Conservation (phyloP, 2,888 invertebrate genomes). For the Argynnis bischoffii region DNA sequence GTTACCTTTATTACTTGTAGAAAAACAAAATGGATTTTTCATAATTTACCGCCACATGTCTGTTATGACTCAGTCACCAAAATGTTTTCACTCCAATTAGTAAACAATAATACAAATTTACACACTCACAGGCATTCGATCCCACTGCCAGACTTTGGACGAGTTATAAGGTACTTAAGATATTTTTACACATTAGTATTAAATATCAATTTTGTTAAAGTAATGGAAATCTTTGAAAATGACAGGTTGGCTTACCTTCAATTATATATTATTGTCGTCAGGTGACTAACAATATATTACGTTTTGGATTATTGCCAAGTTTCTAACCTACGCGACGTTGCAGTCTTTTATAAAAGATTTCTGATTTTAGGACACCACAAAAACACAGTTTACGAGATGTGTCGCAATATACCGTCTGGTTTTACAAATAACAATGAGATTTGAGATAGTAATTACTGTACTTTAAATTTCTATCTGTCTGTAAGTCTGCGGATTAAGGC, state of each 20-base stretch:
- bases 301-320: conserved; percentile 55
- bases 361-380: conserved; percentile 57
- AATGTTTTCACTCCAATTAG: too few species aligned
- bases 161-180: not conserved
- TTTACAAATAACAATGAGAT: conserved; percentile 55
- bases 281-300: conserved; percentile 20
- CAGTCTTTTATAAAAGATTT: conserved; percentile 57
- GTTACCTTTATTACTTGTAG: too few species aligned
- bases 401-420: conserved; percentile 33
- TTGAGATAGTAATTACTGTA: conserved; percentile 47
- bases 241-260: conserved; percentile 20
- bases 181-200: not conserved
- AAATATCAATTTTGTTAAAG: conserved; percentile 7
- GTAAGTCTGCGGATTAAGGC: conserved; percentile 41
- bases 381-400: conserved; percentile 42
- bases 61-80: too few species aligned
- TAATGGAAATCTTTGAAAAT: conserved; percentile 13
- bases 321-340: conserved; percentile 42
- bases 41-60: too few species aligned
- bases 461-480: conserved; percentile 53
- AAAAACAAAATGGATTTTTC: too few species aligned
- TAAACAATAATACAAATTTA: too few species aligned
- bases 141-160: too few species aligned
- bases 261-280: conserved; percentile 11
- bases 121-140: too few species aligned